Evolutionary conservation across 2,888 invertebrate genomes (phyloP).

Genomic region (Phorcus lineatus): DNA sequence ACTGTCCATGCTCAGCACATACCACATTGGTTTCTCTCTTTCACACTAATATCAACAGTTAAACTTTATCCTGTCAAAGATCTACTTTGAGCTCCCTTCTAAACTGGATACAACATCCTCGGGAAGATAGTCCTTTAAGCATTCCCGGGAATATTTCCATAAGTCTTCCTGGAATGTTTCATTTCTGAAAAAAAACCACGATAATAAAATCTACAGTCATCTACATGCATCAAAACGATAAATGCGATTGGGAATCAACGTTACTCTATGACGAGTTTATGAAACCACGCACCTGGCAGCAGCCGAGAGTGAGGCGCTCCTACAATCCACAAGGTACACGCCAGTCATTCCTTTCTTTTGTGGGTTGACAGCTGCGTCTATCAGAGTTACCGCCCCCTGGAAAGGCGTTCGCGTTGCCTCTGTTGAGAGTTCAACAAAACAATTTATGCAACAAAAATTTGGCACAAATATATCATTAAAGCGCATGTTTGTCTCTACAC

Average conservation of each 20-base stretch:
- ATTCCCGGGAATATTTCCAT: background rate
- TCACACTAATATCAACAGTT: no score
- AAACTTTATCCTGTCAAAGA: no score
- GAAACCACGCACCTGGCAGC: background rate
- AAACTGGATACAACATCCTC: background rate
- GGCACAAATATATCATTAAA: no score
- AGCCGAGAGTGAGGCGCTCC: background rate
- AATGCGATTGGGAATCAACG: no score
- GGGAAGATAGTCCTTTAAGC: background rate
- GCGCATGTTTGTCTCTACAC: no score
- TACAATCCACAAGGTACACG: background rate
- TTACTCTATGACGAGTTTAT: no score
- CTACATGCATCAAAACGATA: no score
- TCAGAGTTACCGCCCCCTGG: slow-evolving; percentile 2
- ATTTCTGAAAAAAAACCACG: background rate
- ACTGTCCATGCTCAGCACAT: no score
- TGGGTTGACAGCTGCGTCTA: slow-evolving; percentile 11
- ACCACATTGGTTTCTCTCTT: no score
- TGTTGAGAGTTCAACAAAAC: background rate
- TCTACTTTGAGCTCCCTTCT: no score
- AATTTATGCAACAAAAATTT: no score
- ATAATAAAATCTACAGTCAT: no score
- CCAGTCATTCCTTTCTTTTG: background rate
- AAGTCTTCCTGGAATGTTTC: background rate
- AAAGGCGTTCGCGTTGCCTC: background rate